Base-by-base conservation (phyloP, 2,888 invertebrate species). In the Alitta virens region DNA sequence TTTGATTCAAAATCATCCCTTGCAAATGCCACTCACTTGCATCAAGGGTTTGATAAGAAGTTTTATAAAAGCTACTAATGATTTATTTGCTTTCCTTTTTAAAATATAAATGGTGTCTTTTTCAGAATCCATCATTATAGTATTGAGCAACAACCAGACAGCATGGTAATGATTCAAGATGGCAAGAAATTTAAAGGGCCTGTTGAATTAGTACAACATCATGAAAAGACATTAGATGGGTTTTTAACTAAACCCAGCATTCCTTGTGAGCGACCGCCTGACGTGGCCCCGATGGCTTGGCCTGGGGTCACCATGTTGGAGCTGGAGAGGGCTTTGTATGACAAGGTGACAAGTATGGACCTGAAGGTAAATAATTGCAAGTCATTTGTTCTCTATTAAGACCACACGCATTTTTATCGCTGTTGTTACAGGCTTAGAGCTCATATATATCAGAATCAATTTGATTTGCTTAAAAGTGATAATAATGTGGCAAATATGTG, bases 91-190 rank as follows among this genome's bases (percentile, higher is more conserved):
- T n/a, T n/a, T n/a, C n/a, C n/a, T n/a, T n/a, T n/a, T n/a, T n/a
- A n/a, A n/a, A n/a, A n/a, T n/a, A n/a, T n/a, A n/a, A n/a, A n/a
- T n/a, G n/a, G n/a, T n/a, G n/a, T n/a, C n/a, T n/a, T 25, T 33
- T 56, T 1, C 72, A 80, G 79, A 54, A 71, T 78, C 18, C 79
- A 81, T 64, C 82, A 82, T 67, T 82, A 82, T 72, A 75, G 75
- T 55, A 77, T 82, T 56, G 81, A 80, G 63, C 73, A 78, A 57
- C 78, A 80, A 64, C 64, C 71, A 21, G 80, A 82, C 70, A 81
- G 81, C 1, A 71, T 65, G 14, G 79, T 77, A 57, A 77, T 76
- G 75, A 81, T 81, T 51, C 75, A 76, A 3, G 75, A 79, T 38
- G 81, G 81, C 1, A 70, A 71, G 55, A 72, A 70, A 52, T 82